These are phyloP conservation scores for Apistogramma diplotaenia DNA, from an alignment of 2,113 vertebrate species.

Conservation along the genomic window DNA sequence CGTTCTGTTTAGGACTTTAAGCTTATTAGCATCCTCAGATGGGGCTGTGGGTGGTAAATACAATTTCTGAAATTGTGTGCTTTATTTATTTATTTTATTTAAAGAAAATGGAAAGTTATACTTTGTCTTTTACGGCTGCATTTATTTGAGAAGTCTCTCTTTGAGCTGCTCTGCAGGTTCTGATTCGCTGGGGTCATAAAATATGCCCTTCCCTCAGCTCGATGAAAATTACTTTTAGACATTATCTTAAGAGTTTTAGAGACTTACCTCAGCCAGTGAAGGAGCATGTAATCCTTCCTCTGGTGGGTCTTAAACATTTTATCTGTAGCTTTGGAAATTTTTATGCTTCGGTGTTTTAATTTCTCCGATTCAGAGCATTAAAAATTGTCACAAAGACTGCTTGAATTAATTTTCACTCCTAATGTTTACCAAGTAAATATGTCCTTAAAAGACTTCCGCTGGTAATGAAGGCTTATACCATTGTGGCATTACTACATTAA, in stretches of 20 bases:
- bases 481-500: conserved; percentile 35
- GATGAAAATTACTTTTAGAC: background rate
- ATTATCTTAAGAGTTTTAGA: background rate
- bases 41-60: background rate
- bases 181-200: background rate
- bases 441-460: background rate
- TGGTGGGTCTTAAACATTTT: conserved; percentile 4
- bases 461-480: background rate
- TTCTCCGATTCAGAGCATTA: background rate
- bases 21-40: background rate
- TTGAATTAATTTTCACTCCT: background rate
- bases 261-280: background rate
- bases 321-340: background rate
- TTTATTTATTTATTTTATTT: background rate
- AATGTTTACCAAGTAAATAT: background rate
- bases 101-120: background rate
- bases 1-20: conserved; percentile 1
- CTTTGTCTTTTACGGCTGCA: background rate
- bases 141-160: background rate
- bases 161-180: background rate
- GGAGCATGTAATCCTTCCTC: conserved; percentile 2
- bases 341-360: background rate
- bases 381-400: background rate
- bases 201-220: background rate
- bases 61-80: background rate